These are phyloP conservation scores for Drosophila peninsularis DNA, from an alignment of 2,888 invertebrate species.

Conservation along the genomic window DNA sequence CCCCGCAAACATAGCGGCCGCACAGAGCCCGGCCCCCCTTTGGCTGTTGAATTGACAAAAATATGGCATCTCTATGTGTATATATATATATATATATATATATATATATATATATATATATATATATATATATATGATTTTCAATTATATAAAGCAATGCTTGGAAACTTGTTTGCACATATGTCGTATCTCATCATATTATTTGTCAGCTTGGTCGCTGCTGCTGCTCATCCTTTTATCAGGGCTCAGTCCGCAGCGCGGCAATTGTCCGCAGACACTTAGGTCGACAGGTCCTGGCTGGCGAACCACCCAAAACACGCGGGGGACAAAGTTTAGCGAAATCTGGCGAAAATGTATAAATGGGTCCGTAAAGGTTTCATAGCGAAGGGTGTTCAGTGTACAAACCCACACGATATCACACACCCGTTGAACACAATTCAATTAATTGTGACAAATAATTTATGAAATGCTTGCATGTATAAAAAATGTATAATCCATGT, in stretches of 20 bases:
- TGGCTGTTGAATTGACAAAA: conserved; percentile 36
- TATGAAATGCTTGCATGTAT: conserved; percentile 74
- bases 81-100: conserved; percentile 5
- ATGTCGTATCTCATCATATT: conserved; percentile 85
- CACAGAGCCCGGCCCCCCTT: not conserved
- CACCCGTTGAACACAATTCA: conserved; percentile 80
- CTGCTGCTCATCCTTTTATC: conserved; percentile 70
- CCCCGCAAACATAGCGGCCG: conserved; percentile 74
- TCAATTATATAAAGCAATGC: conserved; percentile 82
- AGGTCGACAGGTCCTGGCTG: conserved; percentile 1
- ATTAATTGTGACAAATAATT: conserved; percentile 82
- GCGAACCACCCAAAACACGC: conserved; percentile 24
- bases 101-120: conserved; percentile 4
- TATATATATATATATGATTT: conserved; percentile 62
- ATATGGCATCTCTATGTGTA: conserved; percentile 38
- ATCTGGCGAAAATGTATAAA: conserved; percentile 58
- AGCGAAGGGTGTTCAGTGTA: not conserved
- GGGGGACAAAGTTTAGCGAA: conserved; percentile 63
- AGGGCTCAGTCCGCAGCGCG: conserved; percentile 8
- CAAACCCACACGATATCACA: conserved; percentile 17
- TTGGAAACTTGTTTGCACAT: conserved; percentile 84
- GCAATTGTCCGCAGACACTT: conserved; percentile 38
- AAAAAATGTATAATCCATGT: conserved; percentile 72
- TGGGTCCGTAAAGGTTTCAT: conserved; percentile 32
- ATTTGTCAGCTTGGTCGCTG: conserved; percentile 75